Base-by-base conservation (phyloP, 2,797 vertebrate genomes). In the Esox lucius region DNA sequence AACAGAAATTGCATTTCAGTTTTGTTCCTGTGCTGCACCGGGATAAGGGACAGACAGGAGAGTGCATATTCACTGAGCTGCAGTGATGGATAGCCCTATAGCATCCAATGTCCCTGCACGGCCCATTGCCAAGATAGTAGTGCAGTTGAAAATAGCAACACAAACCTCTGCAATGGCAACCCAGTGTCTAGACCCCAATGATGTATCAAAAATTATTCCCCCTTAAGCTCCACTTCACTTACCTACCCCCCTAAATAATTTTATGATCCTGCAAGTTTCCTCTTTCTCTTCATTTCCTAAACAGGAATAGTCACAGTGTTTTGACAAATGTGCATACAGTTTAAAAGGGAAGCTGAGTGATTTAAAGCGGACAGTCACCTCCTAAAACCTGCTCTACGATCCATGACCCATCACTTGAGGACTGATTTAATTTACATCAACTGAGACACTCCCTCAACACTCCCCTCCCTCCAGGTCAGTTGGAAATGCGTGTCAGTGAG, bases 371-470 rank as follows among this genome's bases (percentile, higher is more conserved):
- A 62, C 56, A 61, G 12, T 56, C 48, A 7, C n/a, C 26, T 78
- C 19, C 16, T 31, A 53, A 75, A 80, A 78, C 70, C 46, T 46
- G 46, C 76, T 39, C 31, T 80, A 73, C 35, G 81, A 80, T 82
- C 75, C 76, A 74, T 46, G 75, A 79, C 74, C 75, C 81, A 68
- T 84, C 79, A 81, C 81, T 82, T 46, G 42, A 83, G 76, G 81
- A 71, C 70, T 75, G 75, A 56, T 88, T 86, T 78, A 74, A 80
- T 89, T 84, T 79, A 77, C 76, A 77, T 75, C 76, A 75, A 88
- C 86, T 77, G 71, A 75, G 83, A 75, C 13, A 56, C 83, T 81
- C 86, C 74, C 86, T 88, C 79, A 74, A 81, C 67, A 28, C 33
- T 26, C 46, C 26, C 69, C 31, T 3, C 74, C 80, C 73, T 66